A percentile compares a stretch with the other conserved stretches of the same genome.
phyloP scores from a whole-genome alignment of 2,888 invertebrate species.

The Lutraria lutraria region DNA sequence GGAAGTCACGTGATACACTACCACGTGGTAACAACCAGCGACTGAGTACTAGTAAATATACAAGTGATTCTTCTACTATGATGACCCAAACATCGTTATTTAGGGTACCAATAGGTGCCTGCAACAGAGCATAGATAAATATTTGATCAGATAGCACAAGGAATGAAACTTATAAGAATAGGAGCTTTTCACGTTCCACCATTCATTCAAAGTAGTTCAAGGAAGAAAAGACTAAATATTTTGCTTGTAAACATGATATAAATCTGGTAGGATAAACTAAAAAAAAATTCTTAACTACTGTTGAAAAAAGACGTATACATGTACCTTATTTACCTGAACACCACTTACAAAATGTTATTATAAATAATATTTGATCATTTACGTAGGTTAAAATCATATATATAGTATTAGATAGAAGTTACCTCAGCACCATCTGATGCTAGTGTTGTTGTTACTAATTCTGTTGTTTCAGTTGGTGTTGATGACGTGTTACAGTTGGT shows the following conservation, averaged over 20 bases:
- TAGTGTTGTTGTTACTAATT: background rate
- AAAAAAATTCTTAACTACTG: too few relatives aligned
- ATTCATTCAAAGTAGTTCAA: too few relatives aligned
- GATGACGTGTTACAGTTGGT: background rate
- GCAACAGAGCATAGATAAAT: background rate
- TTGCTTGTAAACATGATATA: too few relatives aligned
- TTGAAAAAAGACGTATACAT: too few relatives aligned
- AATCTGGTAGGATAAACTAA: too few relatives aligned
- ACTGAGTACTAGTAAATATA: constrained; percentile 70
- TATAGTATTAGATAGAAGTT: too few relatives aligned
- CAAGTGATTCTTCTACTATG: constrained; percentile 70
- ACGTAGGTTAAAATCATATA: too few relatives aligned
- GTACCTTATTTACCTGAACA: too few relatives aligned
- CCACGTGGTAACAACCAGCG: constrained; percentile 73
- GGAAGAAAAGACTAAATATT: too few relatives aligned
- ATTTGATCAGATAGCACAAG: background rate
- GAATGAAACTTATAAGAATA: background rate
- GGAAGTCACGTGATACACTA: constrained; percentile 81
- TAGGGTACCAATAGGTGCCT: constrained; percentile 29
- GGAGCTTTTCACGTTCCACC: too few relatives aligned
- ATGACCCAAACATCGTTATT: constrained; percentile 70
- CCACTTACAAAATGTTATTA: too few relatives aligned
- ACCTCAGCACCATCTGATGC: constrained; percentile 6
- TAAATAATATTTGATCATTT: too few relatives aligned
- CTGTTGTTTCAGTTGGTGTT: background rate